phyloP scores from a whole-genome alignment of 1,140 invertebrate species.

The Arctopsyche grandis region DNA sequence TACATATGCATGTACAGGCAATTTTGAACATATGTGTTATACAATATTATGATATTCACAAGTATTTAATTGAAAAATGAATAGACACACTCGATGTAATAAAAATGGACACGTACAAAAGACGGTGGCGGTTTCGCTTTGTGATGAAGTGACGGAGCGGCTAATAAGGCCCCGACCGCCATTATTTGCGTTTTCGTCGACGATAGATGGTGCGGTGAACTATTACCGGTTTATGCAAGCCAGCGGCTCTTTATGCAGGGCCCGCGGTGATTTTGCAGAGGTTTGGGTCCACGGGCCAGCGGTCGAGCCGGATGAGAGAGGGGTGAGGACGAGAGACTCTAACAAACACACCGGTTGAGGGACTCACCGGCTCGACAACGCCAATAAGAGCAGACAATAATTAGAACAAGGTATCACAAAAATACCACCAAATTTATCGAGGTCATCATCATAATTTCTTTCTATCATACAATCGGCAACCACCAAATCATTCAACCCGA shows the following conservation, averaged over 20 bases:
- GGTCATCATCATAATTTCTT: too few relatives aligned
- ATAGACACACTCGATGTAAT: too few relatives aligned
- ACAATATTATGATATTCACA: too few relatives aligned
- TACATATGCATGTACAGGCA: too few relatives aligned
- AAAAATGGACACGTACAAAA: background rate
- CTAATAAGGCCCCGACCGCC: constrained; percentile 29
- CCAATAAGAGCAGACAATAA: background rate
- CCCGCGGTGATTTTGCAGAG: constrained; percentile 44
- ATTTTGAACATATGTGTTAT: too few relatives aligned
- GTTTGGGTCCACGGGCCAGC: constrained; percentile 25
- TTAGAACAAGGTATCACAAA: too few relatives aligned
- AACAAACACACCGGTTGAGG: constrained; percentile 25
- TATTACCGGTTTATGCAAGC: constrained; percentile 38
- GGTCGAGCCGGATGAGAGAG: constrained; percentile 42
- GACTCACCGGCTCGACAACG: constrained; percentile 5
- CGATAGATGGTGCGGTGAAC: constrained; percentile 52
- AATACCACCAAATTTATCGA: too few relatives aligned
- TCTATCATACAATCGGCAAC: too few relatives aligned
- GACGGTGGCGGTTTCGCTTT: background rate
- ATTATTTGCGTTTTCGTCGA: constrained; percentile 50
- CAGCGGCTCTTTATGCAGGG: constrained; percentile 25
- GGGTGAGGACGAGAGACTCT: background rate
- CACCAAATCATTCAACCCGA: too few relatives aligned
- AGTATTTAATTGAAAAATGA: too few relatives aligned
- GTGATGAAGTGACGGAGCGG: background rate